Conservation (phyloP, 2,797 vertebrate genomes). For the Dicrostonyx torquatus region DNA sequence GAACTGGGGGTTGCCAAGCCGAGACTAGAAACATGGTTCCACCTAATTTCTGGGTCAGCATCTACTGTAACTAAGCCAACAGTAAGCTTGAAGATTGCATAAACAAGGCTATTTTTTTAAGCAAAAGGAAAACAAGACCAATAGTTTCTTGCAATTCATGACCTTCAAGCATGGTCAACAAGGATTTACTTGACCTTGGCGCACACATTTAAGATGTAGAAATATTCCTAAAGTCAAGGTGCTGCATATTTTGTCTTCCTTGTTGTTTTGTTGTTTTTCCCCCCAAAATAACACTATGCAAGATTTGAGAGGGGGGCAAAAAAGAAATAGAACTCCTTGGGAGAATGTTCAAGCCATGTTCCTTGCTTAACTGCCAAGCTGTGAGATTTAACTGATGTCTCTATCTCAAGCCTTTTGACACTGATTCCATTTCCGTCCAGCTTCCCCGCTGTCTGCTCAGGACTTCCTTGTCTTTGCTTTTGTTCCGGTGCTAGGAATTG, state of each 20-base stretch:
- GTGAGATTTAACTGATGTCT: slow-evolving; percentile 64
- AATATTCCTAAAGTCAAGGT: not conserved
- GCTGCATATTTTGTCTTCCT: slow-evolving; percentile 36
- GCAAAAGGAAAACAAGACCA: not conserved
- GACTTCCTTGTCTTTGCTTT: not conserved
- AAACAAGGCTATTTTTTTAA: slow-evolving; percentile 35
- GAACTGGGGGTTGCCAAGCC: not conserved
- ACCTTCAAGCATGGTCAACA: not conserved
- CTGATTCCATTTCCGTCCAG: slow-evolving; percentile 29
- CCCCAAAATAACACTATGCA: not conserved
- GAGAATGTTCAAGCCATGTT: not conserved
- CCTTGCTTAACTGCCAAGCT: slow-evolving; percentile 37
- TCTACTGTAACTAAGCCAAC: not conserved
- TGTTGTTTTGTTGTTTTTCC: not conserved
- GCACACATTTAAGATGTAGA: slow-evolving; percentile 1
- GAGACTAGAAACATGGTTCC: not conserved
- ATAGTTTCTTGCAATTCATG: not conserved
- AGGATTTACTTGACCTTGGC: slow-evolving; percentile 34
- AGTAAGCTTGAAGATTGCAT: not conserved
- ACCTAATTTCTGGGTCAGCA: not conserved
- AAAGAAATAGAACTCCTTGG: slow-evolving; percentile 63
- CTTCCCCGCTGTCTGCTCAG: not conserved
- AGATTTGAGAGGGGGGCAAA: slow-evolving; percentile 38
- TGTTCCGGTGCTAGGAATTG: not conserved
- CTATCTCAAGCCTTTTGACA: slow-evolving; percentile 55